Base-by-base conservation (phyloP, 1,140 invertebrate species). In the Leptinotarsa lineolata region DNA sequence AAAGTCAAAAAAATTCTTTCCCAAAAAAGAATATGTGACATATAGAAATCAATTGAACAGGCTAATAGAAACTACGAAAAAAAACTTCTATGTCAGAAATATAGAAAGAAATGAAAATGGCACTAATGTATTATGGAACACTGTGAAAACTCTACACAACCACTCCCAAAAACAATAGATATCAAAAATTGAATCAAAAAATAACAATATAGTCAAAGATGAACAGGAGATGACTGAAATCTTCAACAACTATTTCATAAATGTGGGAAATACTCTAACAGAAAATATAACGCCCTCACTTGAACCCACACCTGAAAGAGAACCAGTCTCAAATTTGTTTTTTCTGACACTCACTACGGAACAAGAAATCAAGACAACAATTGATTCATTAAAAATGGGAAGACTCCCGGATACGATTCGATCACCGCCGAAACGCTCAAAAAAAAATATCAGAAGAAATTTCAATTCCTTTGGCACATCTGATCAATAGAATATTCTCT, bases 331-430 rank as follows among this genome's bases (percentile, higher is more conserved):
- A 5, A 60, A 60, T n/a, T 60, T 6, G 5, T 46, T 60, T 60
- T 60, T 60, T 60, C 59, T 60, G 59, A n/a, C 16, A 60, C 59
- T n/a, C 20, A 60, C 59, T 60, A 60, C 59, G n/a, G 59, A 60
- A 6, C 59, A n/a, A 60, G 45, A 46, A 46, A 46, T 46, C 45
- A 46, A 46, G 5, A 46, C 5, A 46, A 46, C 45, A 13, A 46
- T 46, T 46, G 13, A 46, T 13, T 46, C 45, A 46, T 13, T 46
- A 46, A 46, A 46, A 46, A 6, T 6, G n/a, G n/a, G n/a, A n/a
- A n/a, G n/a, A n/a, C n/a, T n/a, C n/a, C n/a, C n/a, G n/a, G n/a
- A n/a, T n/a, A n/a, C n/a, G n/a, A n/a, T n/a, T n/a, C n/a, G n/a
- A n/a, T n/a, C n/a, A n/a, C n/a, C 13, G 45, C 45, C 13, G 45